Evolutionary conservation across 2,113 vertebrate genomes (phyloP).

Genomic region (Thunnus maccoyii): DNA sequence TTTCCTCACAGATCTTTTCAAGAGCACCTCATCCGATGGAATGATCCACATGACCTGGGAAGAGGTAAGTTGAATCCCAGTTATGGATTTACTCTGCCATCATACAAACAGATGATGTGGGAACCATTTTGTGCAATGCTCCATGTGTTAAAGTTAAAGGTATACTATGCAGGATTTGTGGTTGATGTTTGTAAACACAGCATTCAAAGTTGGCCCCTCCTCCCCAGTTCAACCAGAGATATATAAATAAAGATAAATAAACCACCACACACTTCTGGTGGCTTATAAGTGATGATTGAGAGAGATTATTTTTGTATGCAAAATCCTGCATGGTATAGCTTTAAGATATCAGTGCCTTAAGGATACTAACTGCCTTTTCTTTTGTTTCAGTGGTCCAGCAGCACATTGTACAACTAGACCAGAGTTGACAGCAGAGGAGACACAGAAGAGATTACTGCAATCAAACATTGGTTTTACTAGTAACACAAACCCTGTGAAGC

Average conservation of each 20-base stretch:
- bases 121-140: too few species aligned
- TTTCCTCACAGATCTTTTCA: constrained; percentile 42
- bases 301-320: too few species aligned
- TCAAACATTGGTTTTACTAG: not conserved
- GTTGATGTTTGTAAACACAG: too few species aligned
- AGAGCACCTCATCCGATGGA: constrained; percentile 18
- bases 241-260: too few species aligned
- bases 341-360: too few species aligned
- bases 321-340: too few species aligned
- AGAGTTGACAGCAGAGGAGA: not conserved
- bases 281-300: too few species aligned
- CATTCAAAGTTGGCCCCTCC: too few species aligned
- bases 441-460: constrained; percentile 6
- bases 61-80: constrained; percentile 23
- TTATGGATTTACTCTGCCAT: not conserved
- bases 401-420: constrained; percentile 44
- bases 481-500: not conserved
- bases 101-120: not conserved
- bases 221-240: too few species aligned
- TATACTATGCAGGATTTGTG: too few species aligned
- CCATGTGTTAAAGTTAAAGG: too few species aligned
- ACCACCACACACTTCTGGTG: too few species aligned
- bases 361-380: not conserved
- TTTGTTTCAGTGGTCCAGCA: constrained; percentile 43
- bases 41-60: constrained; percentile 22